Evolutionary conservation across 2,797 vertebrate genomes (phyloP).

Genomic region (Anableps anableps): DNA sequence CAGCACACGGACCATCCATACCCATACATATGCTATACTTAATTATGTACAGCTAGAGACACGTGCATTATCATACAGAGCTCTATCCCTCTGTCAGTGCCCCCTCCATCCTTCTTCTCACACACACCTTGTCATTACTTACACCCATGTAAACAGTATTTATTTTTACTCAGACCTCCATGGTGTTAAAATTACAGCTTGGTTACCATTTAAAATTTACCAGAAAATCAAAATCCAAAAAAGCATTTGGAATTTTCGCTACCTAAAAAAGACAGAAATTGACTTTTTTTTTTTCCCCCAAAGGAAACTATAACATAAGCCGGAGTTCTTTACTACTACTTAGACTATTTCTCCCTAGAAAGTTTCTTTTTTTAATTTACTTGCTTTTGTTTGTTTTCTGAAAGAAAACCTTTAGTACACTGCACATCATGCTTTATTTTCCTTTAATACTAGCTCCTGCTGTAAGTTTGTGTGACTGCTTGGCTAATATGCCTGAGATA

Average conservation of each 20-base stretch:
- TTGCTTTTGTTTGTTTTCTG: background rate
- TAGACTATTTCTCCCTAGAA: background rate
- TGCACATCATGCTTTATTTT: background rate
- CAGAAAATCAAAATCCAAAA: background rate
- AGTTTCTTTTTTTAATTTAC: background rate
- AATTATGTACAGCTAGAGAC: constrained; percentile 38
- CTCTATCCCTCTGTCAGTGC: background rate
- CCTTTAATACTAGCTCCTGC: no score
- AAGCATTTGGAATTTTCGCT: background rate
- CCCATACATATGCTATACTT: constrained; percentile 18
- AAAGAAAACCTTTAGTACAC: background rate
- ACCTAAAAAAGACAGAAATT: background rate
- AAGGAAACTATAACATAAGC: background rate
- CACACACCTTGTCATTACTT: constrained; percentile 6
- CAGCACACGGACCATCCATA: constrained; percentile 30
- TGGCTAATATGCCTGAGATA: no score
- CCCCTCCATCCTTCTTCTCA: background rate
- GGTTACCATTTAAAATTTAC: background rate
- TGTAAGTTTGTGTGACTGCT: no score
- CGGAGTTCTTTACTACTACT: background rate
- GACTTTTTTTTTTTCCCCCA: background rate
- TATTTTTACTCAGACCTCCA: background rate
- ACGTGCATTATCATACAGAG: background rate
- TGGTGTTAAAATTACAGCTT: background rate
- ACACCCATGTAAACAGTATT: constrained; percentile 10